Conservation (phyloP, 2,113 vertebrate species). For the Sakesphorus luctuosus region DNA sequence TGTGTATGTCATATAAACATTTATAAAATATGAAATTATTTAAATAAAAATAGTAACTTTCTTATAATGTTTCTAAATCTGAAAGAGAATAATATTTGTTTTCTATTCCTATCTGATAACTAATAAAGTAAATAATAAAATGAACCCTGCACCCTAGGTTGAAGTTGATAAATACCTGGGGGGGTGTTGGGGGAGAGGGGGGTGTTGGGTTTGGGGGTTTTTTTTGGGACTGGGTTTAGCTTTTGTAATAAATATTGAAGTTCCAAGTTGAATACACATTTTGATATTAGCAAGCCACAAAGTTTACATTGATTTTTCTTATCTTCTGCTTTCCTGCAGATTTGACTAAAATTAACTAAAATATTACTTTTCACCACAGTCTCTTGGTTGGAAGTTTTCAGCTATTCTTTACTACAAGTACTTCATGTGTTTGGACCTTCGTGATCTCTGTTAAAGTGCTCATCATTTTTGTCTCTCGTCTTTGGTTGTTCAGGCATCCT, state of each 20-base stretch:
- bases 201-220: too few relatives aligned
- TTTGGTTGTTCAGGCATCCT: not conserved
- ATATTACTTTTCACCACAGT: not conserved
- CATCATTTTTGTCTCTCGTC: not conserved
- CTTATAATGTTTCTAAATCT: not conserved
- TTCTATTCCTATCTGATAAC: not conserved
- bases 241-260: not conserved
- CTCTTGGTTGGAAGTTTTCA: not conserved
- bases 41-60: not conserved
- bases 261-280: not conserved
- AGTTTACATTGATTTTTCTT: not conserved
- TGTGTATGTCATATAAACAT: not conserved
- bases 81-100: not conserved
- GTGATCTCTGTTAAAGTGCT: not conserved
- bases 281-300: not conserved
- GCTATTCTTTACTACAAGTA: not conserved
- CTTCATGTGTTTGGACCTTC: not conserved
- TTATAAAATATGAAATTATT: not conserved
- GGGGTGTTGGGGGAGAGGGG: too few relatives aligned
- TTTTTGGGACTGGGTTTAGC: not conserved
- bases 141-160: rapidly evolving
- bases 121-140: not conserved
- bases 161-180: not conserved
- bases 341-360: not conserved
- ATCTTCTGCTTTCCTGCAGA: not conserved